Conservation (phyloP, 2,888 invertebrate species). For the Lathronympha strigana region DNA sequence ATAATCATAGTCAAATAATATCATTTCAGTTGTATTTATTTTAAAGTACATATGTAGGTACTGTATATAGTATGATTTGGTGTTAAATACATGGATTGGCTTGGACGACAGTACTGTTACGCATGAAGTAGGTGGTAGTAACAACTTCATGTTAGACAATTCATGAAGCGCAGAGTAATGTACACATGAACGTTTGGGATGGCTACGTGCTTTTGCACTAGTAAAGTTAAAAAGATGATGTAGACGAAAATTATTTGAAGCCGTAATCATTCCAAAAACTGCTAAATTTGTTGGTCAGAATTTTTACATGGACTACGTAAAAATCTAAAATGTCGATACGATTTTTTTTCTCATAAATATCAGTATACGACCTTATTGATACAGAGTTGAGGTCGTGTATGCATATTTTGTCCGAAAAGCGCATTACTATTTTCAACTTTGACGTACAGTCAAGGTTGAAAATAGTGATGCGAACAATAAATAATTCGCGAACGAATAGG, state of each 20-base stretch:
- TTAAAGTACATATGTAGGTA: conserved; percentile 12
- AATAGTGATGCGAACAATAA: too few species aligned
- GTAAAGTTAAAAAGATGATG: conserved; percentile 2
- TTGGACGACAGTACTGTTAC: conserved; percentile 21
- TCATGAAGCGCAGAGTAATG: conserved; percentile 27
- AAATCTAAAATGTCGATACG: too few species aligned
- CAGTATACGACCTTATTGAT: too few species aligned
- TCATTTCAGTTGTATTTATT: conserved; percentile 13
- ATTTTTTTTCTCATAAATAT: too few species aligned
- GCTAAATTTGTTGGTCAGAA: conserved; percentile 33
- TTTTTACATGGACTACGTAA: neutral
- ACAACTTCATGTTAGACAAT: conserved; percentile 19
- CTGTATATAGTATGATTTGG: conserved; percentile 34
- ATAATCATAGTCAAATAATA: conserved; percentile 16
- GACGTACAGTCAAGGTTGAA: too few species aligned
- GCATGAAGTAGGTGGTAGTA: conserved; percentile 42
- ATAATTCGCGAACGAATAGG: too few species aligned
- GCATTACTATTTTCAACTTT: too few species aligned
- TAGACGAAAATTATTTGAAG: neutral
- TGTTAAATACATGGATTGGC: conserved; percentile 34
- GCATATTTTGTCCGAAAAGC: too few species aligned
- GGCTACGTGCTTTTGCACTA: conserved; percentile 19
- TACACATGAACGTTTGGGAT: conserved; percentile 33
- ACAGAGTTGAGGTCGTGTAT: too few species aligned
- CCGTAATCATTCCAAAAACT: conserved; percentile 29